Evolutionary conservation across 2,797 vertebrate genomes (phyloP).

Genomic region (Alca torda): DNA sequence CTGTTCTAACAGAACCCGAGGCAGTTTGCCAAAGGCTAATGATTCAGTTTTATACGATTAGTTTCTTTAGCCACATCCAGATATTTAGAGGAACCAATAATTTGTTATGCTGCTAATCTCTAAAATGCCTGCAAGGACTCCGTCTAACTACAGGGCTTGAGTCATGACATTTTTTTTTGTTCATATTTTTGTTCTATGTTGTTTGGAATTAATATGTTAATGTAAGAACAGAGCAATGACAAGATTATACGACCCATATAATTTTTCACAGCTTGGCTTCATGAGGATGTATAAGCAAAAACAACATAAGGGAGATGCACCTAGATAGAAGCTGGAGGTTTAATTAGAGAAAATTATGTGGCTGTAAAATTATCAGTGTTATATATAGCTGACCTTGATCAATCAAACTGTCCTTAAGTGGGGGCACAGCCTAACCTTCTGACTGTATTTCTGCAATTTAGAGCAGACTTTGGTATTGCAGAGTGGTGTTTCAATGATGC

Average conservation of each 20-base stretch:
- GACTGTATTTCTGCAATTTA: neutral
- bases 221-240: neutral
- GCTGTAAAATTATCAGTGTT: constrained; percentile 25
- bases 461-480: neutral
- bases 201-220: neutral
- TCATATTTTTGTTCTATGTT: neutral
- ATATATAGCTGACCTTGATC: constrained; percentile 29
- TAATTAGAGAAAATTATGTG: constrained; percentile 31
- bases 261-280: constrained; percentile 35
- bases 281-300: constrained; percentile 25
- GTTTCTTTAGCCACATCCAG: constrained; percentile 32
- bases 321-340: neutral
- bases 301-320: neutral
- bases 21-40: constrained; percentile 28
- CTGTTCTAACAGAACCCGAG: constrained; percentile 19
- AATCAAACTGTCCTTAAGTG: neutral
- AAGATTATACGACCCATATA: neutral
- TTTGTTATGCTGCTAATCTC: constrained; percentile 9
- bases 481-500: neutral
- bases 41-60: constrained; percentile 29
- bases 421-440: neutral
- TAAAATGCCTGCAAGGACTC: neutral
- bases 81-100: constrained; percentile 33
- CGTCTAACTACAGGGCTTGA: neutral
- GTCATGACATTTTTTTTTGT: neutral